Conservation (phyloP, 1,140 invertebrate species). For the Tetranychus urticae region DNA sequence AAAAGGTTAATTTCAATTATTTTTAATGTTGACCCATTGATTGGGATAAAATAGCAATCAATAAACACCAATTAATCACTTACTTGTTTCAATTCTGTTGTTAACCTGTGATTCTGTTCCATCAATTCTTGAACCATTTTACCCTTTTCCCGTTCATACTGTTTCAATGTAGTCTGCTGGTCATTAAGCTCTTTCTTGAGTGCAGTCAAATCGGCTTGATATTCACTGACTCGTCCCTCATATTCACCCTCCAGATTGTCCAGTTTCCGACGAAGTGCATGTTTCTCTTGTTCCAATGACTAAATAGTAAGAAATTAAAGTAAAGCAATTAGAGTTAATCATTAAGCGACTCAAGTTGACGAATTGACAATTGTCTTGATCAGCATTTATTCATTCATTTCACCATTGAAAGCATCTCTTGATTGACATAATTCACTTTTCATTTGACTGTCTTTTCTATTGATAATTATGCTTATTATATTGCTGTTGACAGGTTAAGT, state of each 20-base stretch:
- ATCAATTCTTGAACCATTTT: slow-evolving; percentile 56
- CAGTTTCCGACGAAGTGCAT: slow-evolving; percentile 53
- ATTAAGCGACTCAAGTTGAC: no score
- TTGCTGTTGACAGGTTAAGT: neutral
- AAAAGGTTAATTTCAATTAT: no score
- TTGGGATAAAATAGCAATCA: no score
- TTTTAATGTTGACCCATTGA: no score
- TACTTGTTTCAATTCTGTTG: slow-evolving; percentile 57
- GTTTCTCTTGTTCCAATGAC: slow-evolving; percentile 79
- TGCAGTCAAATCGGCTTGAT: slow-evolving; percentile 59
- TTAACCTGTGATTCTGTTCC: slow-evolving; percentile 67
- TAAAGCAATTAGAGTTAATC: no score
- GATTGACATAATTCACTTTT: no score
- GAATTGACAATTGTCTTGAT: no score
- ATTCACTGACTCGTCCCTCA: slow-evolving; percentile 56
- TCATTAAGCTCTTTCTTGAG: slow-evolving; percentile 32
- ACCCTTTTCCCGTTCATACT: slow-evolving; percentile 50
- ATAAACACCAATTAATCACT: neutral
- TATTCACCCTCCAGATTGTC: slow-evolving; percentile 63
- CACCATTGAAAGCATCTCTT: no score
- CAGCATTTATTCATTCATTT: no score
- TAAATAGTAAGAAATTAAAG: slow-evolving; percentile 23
- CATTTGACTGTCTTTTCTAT: no score
- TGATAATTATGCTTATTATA: no score
- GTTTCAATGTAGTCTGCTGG: slow-evolving; percentile 33